Conservation (phyloP, 2,797 vertebrate species). For the Dendrocincla tyrannina region DNA sequence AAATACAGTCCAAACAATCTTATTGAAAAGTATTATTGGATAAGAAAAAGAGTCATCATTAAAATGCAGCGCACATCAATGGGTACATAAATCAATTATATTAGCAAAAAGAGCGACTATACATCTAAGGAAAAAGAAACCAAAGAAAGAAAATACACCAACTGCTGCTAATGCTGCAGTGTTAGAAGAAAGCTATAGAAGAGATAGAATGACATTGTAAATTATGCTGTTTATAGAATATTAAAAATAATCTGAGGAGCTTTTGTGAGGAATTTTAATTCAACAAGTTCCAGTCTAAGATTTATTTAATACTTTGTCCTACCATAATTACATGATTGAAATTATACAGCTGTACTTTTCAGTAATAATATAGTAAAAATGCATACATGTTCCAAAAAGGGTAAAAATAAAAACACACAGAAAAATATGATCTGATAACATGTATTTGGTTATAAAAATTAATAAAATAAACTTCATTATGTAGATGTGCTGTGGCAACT, state of each 20-base stretch:
- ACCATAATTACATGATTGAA: background rate
- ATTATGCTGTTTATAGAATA: conserved; percentile 16
- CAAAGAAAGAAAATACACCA: conserved; percentile 1
- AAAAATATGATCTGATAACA: background rate
- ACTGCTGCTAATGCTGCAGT: background rate
- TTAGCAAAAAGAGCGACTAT: background rate
- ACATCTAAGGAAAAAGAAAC: background rate
- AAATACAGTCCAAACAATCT: background rate
- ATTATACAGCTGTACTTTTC: background rate
- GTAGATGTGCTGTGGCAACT: background rate
- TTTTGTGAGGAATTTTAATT: conserved; percentile 31
- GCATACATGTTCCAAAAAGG: background rate
- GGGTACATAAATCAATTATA: background rate
- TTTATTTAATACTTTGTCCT: conserved; percentile 2
- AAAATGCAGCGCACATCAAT: conserved; percentile 19
- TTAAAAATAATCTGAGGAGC: background rate
- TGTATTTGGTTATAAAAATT: conserved; percentile 18
- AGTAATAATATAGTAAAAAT: background rate
- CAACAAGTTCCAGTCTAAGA: background rate
- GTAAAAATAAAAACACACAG: background rate
- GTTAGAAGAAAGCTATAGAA: background rate
- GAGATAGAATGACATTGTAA: background rate
- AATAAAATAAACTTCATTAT: background rate
- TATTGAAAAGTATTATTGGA: background rate
- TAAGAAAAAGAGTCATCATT: conserved; percentile 24